Base-by-base conservation (phyloP, 1,140 invertebrate genomes). In the Trichoplusia ni region DNA sequence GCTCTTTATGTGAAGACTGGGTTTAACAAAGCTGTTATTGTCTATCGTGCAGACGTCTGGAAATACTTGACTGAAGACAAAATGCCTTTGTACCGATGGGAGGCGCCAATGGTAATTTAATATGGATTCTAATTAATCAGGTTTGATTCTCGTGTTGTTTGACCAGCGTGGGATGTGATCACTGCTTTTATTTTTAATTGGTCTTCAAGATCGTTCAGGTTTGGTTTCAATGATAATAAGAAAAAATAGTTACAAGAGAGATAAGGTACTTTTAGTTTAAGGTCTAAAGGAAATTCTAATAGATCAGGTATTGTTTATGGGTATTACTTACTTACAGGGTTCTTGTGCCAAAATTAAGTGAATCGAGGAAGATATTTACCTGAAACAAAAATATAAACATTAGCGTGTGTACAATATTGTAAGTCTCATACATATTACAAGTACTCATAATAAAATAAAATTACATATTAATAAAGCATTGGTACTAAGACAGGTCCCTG, bases 21-120 rank as follows among this genome's bases (percentile, higher is more conserved):
- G 73, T 73, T 66, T 71, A 69, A 89, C 85, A 89, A 86, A 81
- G 85, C 82, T 84, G 79, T 79, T 81, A 87, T 87, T 90, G 85
- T 89, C 82, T 89, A 84, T 85, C 56, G 56, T 72, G 77, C 85
- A 86, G 86, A 88, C 87, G 87, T 88, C 87, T 90, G 87, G 79
- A 77, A 87, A 88, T 83, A 90, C 85, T 88, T 86, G 87, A 89
- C 77, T 82, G 86, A 83, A 88, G 84, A 90, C 87, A 90, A 88
- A 90, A 90, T 90, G 85, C 65, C 87, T 90, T 90, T 90, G 86
- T 89, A 82, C 81, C 76, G 64, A 67, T 66, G 71, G 73, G 69
- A 86, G 87, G 87, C 87, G 87, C 87, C 87, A 88, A 81, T 77
- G 74, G 87, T 88, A 90, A 90, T 84, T 86, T 67, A 78, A 90